A percentile compares a stretch with the other conserved stretches of the same genome.
These are phyloP conservation scores for Rhyzopertha dominica DNA, from an alignment of 1,140 invertebrate genomes.

Conservation along the genomic window DNA sequence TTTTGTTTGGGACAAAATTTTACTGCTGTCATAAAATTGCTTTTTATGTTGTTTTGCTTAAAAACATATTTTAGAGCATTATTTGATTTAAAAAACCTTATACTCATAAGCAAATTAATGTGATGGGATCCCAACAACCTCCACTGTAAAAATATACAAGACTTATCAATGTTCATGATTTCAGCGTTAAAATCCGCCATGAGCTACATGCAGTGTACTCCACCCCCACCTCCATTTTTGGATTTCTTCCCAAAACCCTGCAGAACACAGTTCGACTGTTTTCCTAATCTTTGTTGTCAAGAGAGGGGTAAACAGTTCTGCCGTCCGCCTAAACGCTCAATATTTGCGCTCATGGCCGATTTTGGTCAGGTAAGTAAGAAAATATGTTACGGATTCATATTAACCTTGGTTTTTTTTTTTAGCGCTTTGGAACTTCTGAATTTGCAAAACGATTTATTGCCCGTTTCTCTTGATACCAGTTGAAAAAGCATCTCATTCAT, in stretches of 20 bases:
- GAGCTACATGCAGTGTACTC: slow-evolving; percentile 64
- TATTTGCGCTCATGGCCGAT: slow-evolving; percentile 57
- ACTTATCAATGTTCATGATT: slow-evolving; percentile 27
- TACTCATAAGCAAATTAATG: slow-evolving; percentile 7
- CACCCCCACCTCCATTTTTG: slow-evolving; percentile 57
- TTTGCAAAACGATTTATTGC: slow-evolving; percentile 21
- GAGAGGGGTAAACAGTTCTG: slow-evolving; percentile 61
- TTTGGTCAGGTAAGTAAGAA: slow-evolving; percentile 36
- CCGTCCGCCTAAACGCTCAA: slow-evolving; percentile 61
- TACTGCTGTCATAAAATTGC: slow-evolving; percentile 38
- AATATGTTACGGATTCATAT: neutral
- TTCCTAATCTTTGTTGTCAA: slow-evolving; percentile 70
- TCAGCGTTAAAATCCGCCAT: slow-evolving; percentile 55
- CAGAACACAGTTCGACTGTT: slow-evolving; percentile 62
- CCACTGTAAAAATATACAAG: slow-evolving; percentile 8
- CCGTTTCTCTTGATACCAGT: slow-evolving; percentile 16
- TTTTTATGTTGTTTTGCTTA: slow-evolving; percentile 6
- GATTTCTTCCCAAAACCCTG: slow-evolving; percentile 64
- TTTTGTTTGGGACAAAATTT: slow-evolving; percentile 40
- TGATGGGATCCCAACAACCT: slow-evolving; percentile 19
- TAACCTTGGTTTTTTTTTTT: slow-evolving; percentile 12
- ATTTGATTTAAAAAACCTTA: slow-evolving; percentile 11
- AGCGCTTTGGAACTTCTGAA: slow-evolving; percentile 22
- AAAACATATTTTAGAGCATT: slow-evolving; percentile 11
- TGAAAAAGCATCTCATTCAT: neutral